Percentiles rank a stretch among this genome's conserved stretches.
Conservation (phyloP, 2,113 vertebrate genomes). For the Myrmophylax atrothorax region DNA sequence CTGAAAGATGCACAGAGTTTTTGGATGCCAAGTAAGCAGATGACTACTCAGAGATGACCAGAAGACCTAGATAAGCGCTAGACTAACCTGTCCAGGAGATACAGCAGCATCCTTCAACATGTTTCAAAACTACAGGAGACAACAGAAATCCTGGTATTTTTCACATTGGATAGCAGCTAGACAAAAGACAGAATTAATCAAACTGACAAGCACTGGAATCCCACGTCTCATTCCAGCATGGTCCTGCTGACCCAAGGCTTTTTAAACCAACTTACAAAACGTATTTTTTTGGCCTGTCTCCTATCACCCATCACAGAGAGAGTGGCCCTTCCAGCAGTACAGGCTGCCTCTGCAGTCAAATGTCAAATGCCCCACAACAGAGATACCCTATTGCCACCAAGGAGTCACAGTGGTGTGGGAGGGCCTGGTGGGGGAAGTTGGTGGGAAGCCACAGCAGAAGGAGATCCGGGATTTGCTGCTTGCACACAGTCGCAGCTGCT, state of each 20-base stretch:
- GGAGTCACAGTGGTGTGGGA: neutral
- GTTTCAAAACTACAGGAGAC: neutral
- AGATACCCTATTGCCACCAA: neutral
- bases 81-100: neutral
- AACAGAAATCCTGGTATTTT: neutral
- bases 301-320: neutral
- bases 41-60: neutral
- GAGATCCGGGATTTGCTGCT: neutral
- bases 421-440: accelerated
- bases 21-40: neutral
- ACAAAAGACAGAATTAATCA: neutral
- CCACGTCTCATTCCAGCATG: neutral
- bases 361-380: neutral
- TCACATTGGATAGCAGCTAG: neutral
- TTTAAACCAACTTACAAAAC: neutral
- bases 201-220: neutral
- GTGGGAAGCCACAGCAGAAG: neutral
- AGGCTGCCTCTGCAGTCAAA: neutral
- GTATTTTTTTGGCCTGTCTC: neutral
- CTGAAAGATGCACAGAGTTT: neutral
- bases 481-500: accelerated
- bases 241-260: neutral
- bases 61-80: neutral
- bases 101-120: neutral
- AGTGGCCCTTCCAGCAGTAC: neutral